Evolutionary conservation across 2,888 invertebrate genomes (phyloP), one percentile per base, ranked within the genome.

Genomic region (Sphinx pinastri): DNA sequence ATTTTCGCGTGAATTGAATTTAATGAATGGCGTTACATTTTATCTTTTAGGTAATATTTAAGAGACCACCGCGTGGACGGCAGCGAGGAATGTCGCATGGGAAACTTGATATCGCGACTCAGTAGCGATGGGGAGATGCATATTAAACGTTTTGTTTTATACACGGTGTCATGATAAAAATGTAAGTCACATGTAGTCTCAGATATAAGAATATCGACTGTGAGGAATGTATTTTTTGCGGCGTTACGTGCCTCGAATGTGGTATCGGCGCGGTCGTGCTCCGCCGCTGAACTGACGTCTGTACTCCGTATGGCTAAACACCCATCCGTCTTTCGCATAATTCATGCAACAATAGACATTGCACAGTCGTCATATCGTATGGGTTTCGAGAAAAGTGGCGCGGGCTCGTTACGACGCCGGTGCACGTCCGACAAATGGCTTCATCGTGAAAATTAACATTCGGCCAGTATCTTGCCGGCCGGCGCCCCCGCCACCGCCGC

Each of bases 391-490:
- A 91, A 92, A 86, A 88, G 84, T 84, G 79, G 81, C 80, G 81
- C 76, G 76, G 75, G 83, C 82, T 92, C 88, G 86, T 92, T 91
- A 86, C 77, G 84, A 75, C 81, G 81, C 76, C 90, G 79, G 74
- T 77, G 85, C 92, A 92, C 93, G 92, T 92, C 80, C 87, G 77
- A 80, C 84, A 82, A 88, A 93, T 92, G 91, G 89, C 91, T 91
- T 89, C 90, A 92, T 92, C 87, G 92, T 88, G 86, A 81, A 90
- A 89, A 93, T 93, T 92, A 91, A 91, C 88, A 93, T 93, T 91
- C 92, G 88, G 83, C 74, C 87, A 88, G 90, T 91, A 88, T 89
- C 88, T 82, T 78, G 74, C 70, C 71, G 72, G 78, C 68, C 77
- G 71, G 72, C 73, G 73, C 73, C 77, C 75, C 72, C 74, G 73